Percentiles rank a stretch among this genome's conserved stretches.
Conservation (phyloP, 2,888 invertebrate species). For the Agriopis marginaria region DNA sequence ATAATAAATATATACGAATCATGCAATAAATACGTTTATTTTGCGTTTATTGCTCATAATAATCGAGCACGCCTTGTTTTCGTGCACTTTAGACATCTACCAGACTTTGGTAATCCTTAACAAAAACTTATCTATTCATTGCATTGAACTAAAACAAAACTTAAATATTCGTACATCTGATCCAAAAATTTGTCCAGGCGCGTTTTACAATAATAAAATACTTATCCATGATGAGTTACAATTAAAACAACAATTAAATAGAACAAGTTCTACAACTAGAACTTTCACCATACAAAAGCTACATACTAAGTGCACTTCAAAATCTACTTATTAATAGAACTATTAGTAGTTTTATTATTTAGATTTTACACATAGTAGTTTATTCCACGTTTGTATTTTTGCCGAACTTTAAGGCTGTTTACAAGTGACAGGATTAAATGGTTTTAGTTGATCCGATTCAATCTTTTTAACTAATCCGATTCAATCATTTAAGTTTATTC, state of each 20-base stretch:
- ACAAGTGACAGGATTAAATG: no score
- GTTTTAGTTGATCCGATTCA: no score
- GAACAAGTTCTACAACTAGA: slow-evolving; percentile 1
- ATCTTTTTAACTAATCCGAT: no score
- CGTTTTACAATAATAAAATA: neutral
- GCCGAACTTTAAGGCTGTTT: no score
- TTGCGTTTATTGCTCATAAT: neutral
- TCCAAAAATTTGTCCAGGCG: neutral
- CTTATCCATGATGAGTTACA: neutral
- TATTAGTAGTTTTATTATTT: neutral
- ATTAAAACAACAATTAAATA: neutral
- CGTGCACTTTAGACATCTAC: neutral
- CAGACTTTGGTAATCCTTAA: neutral
- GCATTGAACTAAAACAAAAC: neutral
- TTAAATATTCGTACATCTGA: neutral
- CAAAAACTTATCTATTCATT: neutral
- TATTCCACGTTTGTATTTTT: neutral
- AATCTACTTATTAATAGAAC: neutral
- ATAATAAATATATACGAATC: neutral
- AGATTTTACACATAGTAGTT: neutral
- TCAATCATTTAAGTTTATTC: neutral
- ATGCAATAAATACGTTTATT: slow-evolving; percentile 17
- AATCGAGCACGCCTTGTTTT: neutral
- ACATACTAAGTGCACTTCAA: slow-evolving; percentile 22
- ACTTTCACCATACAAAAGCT: neutral